These are phyloP conservation scores for Cordilura impudica DNA, from an alignment of 2,888 invertebrate genomes.

Conservation along the genomic window DNA sequence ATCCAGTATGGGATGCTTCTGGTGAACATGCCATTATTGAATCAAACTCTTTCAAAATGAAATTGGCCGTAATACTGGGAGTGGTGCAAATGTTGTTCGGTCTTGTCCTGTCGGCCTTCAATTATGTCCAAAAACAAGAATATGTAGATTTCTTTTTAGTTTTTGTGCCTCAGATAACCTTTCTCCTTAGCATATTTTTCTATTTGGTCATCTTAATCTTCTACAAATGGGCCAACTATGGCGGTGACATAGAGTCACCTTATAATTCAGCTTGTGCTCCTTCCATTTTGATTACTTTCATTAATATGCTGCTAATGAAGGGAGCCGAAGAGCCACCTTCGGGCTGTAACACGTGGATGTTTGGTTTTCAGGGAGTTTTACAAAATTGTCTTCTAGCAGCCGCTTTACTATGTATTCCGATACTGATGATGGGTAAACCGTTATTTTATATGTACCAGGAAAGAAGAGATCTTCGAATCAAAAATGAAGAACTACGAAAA, in stretches of 20 bases:
- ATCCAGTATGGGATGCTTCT: constrained; percentile 84
- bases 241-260: constrained; percentile 76
- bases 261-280: constrained; percentile 82
- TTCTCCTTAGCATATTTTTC: constrained; percentile 89
- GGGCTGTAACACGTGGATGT: constrained; percentile 82
- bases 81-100: constrained; percentile 97
- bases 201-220: constrained; percentile 94
- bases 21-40: constrained; percentile 93
- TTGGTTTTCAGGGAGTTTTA: constrained; percentile 82
- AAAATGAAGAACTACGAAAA: constrained; percentile 46
- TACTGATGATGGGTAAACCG: constrained; percentile 95
- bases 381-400: constrained; percentile 87
- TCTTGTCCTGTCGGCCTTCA: constrained; percentile 86
- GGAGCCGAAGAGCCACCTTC: constrained; percentile 66
- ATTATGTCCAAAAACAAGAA: constrained; percentile 84
- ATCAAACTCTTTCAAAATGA: constrained; percentile 97
- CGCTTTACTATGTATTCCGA: constrained; percentile 90
- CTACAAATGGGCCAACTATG: constrained; percentile 90
- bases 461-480: constrained; percentile 76
- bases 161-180: constrained; percentile 93
- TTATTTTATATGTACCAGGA: constrained; percentile 81
- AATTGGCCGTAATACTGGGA: constrained; percentile 94
- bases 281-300: constrained; percentile 86
- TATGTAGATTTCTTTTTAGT: constrained; percentile 85
- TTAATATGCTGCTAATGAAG: constrained; percentile 87